phyloP scores from a whole-genome alignment of 2,888 invertebrate species.

The Neoscelio sp. region DNA sequence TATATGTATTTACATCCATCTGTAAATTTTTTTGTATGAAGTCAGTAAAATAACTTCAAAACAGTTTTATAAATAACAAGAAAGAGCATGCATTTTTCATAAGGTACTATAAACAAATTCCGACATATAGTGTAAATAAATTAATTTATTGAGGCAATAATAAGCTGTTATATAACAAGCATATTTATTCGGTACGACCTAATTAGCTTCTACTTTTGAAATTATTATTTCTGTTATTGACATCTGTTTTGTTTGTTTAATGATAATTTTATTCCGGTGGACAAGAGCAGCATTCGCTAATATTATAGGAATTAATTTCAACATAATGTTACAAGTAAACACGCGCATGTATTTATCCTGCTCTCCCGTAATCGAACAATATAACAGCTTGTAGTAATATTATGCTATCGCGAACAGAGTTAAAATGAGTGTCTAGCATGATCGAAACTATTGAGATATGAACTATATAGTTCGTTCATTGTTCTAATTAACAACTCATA shows the following conservation, averaged over 20 bases:
- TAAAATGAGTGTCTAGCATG: slow-evolving; percentile 32
- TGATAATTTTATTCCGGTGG: slow-evolving; percentile 17
- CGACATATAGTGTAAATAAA: too few species aligned
- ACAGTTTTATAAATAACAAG: too few species aligned
- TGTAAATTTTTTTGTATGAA: not conserved
- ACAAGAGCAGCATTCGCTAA: not conserved
- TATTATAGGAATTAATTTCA: slow-evolving; percentile 21
- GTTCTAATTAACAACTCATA: slow-evolving; percentile 20
- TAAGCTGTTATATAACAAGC: too few species aligned
- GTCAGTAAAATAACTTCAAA: too few species aligned
- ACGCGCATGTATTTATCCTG: slow-evolving; percentile 1
- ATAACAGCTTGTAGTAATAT: slow-evolving; percentile 30
- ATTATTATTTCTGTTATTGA: slow-evolving; percentile 7
- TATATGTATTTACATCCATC: not conserved
- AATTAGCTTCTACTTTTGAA: slow-evolving; percentile 1
- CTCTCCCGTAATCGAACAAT: slow-evolving; percentile 12
- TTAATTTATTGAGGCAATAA: too few species aligned
- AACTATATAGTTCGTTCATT: slow-evolving; percentile 30
- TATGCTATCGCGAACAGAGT: slow-evolving; percentile 21
- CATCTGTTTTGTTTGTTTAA: slow-evolving; percentile 12
- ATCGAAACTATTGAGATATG: slow-evolving; percentile 31
- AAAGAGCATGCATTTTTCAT: too few species aligned
- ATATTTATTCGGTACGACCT: not conserved
- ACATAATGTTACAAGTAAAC: slow-evolving; percentile 5
- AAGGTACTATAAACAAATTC: not conserved